A percentile compares a stretch with the other conserved stretches of the same genome.
These are phyloP conservation scores for Nycteola revayana DNA, from an alignment of 2,888 invertebrate genomes.

Conservation along the genomic window DNA sequence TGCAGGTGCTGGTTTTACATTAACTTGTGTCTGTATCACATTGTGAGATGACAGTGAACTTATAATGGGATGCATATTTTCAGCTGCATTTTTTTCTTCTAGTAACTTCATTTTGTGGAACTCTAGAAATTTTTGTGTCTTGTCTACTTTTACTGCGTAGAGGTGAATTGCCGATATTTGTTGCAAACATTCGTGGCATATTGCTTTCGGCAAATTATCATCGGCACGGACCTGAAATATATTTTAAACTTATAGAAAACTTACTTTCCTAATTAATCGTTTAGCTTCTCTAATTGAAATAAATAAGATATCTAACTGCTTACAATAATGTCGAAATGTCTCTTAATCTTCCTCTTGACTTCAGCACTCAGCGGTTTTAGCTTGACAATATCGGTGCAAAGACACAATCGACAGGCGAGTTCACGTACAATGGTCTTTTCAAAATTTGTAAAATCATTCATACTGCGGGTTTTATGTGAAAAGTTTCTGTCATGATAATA, in stretches of 20 bases:
- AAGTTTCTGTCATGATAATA: constrained; percentile 18
- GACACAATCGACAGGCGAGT: constrained; percentile 70
- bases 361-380: constrained; percentile 70
- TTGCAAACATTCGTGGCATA: constrained; percentile 74
- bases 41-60: constrained; percentile 44
- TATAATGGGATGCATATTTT: constrained; percentile 45
- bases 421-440: constrained; percentile 74
- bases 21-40: constrained; percentile 31
- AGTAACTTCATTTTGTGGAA: constrained; percentile 60
- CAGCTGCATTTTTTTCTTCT: constrained; percentile 45
- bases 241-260: no score
- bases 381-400: constrained; percentile 72
- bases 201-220: constrained; percentile 72
- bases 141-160: constrained; percentile 70
- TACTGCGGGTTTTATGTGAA: constrained; percentile 44
- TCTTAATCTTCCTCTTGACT: constrained; percentile 68
- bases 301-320: no score
- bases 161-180: constrained; percentile 64
- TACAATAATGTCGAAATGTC: constrained; percentile 66
- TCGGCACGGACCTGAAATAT: constrained; percentile 59
- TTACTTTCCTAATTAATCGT: no score
- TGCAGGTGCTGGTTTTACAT: constrained; percentile 22
- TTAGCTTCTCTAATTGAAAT: no score
- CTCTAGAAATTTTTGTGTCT: constrained; percentile 71
- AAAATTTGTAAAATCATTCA: constrained; percentile 68